These are phyloP conservation scores for Amphipoea oculea DNA, from an alignment of 2,888 invertebrate genomes.

Conservation along the genomic window DNA sequence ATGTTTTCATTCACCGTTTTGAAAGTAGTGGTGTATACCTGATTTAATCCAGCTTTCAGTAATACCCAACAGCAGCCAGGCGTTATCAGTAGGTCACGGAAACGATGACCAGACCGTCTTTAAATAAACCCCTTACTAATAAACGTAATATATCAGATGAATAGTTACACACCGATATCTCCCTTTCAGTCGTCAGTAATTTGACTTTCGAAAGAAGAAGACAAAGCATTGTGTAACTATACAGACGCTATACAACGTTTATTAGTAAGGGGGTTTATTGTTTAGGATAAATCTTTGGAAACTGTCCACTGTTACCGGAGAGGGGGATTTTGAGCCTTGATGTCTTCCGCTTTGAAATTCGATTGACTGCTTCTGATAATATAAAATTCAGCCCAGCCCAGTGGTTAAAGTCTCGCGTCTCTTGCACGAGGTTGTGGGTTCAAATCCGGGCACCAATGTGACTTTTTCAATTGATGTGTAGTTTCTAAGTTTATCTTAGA, in stretches of 20 bases:
- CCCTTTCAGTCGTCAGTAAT: no score
- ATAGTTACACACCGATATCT: no score
- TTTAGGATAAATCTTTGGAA: conserved; percentile 45
- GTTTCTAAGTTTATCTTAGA: background rate
- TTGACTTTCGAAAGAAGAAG: no score
- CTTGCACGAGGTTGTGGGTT: background rate
- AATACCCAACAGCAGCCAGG: background rate
- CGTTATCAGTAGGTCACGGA: conserved; percentile 38
- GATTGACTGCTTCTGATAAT: conserved; percentile 40
- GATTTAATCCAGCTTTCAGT: background rate
- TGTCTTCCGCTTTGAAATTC: conserved; percentile 29
- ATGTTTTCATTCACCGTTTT: background rate
- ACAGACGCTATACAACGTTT: no score
- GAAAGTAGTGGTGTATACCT: background rate
- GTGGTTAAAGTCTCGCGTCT: background rate
- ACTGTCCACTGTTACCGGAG: conserved; percentile 20
- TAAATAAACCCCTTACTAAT: no score
- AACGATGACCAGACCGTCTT: conserved; percentile 29
- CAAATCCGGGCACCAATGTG: background rate
- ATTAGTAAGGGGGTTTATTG: conserved; percentile 12
- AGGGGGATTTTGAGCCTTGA: background rate
- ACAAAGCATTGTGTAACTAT: no score
- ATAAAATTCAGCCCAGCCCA: background rate
- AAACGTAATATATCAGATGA: no score
- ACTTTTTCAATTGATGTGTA: background rate